Conservation (phyloP, 2,113 vertebrate genomes). For the Marmota flaviventris region DNA sequence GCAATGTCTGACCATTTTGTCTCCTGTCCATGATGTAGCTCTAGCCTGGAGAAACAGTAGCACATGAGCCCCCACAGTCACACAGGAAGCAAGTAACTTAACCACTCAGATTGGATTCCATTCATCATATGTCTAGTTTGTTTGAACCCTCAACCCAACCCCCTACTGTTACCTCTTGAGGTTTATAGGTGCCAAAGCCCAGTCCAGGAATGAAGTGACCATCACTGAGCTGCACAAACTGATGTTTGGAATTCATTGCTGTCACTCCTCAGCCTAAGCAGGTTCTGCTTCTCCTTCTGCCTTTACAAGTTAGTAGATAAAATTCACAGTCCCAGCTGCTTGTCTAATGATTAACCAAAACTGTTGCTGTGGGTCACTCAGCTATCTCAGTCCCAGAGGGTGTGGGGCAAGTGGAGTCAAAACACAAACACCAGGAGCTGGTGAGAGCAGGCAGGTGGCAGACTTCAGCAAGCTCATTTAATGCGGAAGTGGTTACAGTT, state of each 20-base stretch:
- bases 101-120: background rate
- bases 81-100: background rate
- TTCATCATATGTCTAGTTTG: too few species aligned
- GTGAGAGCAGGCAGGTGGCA: too few species aligned
- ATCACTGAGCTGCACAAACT: background rate
- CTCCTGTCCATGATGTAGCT: background rate
- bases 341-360: background rate
- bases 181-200: slow-evolving; percentile 47
- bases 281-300: background rate
- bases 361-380: too few species aligned
- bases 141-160: too few species aligned
- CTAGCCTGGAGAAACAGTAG: background rate
- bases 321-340: fast-evolving
- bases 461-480: too few species aligned
- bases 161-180: background rate
- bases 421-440: too few species aligned
- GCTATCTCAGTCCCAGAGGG: too few species aligned
- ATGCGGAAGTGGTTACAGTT: too few species aligned
- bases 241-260: background rate
- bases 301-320: background rate
- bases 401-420: too few species aligned
- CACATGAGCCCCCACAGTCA: background rate
- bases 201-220: slow-evolving; percentile 26
- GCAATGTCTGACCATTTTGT: too few species aligned
- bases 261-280: background rate